Evolutionary conservation across 2,888 invertebrate species (phyloP), one percentile per base, ranked within the genome.

Genomic region (Scaptomyza caliginosa): DNA sequence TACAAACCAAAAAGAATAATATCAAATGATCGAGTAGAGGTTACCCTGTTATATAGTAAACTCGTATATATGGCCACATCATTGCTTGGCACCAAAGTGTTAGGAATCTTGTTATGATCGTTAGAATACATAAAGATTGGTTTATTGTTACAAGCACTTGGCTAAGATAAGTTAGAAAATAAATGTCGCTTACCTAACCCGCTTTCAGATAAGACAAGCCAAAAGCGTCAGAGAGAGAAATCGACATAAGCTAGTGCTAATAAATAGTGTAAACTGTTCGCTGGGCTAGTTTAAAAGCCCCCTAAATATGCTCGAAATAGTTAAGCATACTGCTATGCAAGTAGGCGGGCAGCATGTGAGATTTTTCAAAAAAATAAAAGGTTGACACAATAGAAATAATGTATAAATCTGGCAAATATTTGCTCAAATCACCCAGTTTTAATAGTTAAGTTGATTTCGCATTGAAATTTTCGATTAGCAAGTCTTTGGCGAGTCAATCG

Each of bases 391-490:
- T 11, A 62, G 3, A 3, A 17, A 46, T 30, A 30, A 11, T 46
- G 19, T 13, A 19, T 10, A 46, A 21, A 21, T 10, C 3, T n/a
- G 30, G 2, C 10, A n/a, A 13, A 19, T 13, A 46, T 28, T 43
- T 26, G 26, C 11, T 2, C 16, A 24, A 52, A 70, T 21, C 6
- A 17, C 21, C 42, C 59, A 45, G 42, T 60, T 5, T 3, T n/a
- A 48, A 60, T 59, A 62, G 63, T 71, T 48, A n/a, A 36, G 16
- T 21, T 51, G 51, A 76, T 57, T 49, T 4, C 17, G 30, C 21
- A 43, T 55, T 60, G 13, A 51, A 65, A 64, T 63, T 43, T 54
- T 51, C 34, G 56, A 78, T 86, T 82, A 86, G 59, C 87, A 55
- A 45, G 60, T 75, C 17, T 36, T 34, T 63, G 54, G 24, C 42